These are phyloP conservation scores for Megalurothrips usitatus DNA, from an alignment of 2,888 invertebrate species.

Conservation along the genomic window DNA sequence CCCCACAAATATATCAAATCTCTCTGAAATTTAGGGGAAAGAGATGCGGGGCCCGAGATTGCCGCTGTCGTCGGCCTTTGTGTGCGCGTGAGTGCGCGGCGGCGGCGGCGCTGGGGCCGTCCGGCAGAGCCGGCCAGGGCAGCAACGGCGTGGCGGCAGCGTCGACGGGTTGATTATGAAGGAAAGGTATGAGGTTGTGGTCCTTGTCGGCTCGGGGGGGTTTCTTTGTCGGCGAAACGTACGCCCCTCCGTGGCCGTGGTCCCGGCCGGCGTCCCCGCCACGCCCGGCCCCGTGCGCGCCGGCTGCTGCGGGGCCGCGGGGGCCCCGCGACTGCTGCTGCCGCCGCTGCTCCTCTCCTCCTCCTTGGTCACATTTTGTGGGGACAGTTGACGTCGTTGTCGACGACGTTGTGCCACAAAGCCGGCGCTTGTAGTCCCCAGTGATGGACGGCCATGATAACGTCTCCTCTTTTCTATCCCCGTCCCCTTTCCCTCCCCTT, in stretches of 20 bases:
- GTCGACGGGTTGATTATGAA: neutral
- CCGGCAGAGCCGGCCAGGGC: neutral
- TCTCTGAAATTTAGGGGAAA: neutral
- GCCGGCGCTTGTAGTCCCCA: conserved; percentile 15
- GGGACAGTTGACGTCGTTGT: conserved; percentile 25
- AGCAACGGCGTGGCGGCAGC: neutral
- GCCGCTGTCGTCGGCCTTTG: neutral
- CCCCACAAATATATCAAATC: neutral
- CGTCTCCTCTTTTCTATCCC: neutral
- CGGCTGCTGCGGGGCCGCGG: neutral
- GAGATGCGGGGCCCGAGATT: neutral
- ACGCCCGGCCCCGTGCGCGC: neutral
- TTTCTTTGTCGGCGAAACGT: neutral
- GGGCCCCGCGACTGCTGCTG: neutral
- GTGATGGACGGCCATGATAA: neutral
- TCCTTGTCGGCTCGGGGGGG: neutral
- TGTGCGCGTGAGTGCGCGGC: too few relatives aligned
- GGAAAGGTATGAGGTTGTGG: neutral
- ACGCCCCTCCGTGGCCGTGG: neutral
- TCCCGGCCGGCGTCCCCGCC: neutral
- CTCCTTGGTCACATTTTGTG: conserved; percentile 21
- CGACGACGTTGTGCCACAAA: conserved; percentile 19
- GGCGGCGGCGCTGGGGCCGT: neutral
- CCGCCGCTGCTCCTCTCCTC: neutral
- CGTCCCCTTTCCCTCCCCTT: conserved; percentile 31